Evolutionary conservation across 2,113 vertebrate species (phyloP).

Genomic region (Oreochromis aureus): DNA sequence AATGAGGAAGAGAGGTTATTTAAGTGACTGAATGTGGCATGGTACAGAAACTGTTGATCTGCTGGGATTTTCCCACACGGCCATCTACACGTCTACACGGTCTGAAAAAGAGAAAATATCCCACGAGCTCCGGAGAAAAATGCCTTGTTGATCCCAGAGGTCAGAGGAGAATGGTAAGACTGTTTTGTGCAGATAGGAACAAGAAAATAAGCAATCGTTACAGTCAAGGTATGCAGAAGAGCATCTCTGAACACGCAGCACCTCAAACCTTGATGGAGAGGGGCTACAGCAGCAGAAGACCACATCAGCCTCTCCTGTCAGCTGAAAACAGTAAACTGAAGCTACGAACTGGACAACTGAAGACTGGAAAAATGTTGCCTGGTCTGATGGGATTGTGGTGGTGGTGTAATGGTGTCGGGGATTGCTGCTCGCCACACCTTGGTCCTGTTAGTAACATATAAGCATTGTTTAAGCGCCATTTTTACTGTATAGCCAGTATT

Average conservation of each 20-base stretch:
- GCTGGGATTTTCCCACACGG: not conserved
- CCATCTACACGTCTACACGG: not conserved
- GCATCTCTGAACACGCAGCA: not conserved
- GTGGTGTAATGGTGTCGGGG: not conserved
- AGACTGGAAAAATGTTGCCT: not conserved
- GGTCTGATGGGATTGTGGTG: not conserved
- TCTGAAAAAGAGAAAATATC: not conserved
- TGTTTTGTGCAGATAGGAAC: not conserved
- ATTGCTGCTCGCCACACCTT: not conserved
- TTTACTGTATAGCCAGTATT: not conserved
- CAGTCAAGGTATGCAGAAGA: not conserved
- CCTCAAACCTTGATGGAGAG: not conserved
- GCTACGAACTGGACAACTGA: not conserved
- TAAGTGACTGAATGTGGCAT: not conserved
- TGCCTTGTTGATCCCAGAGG: not conserved
- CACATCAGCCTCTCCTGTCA: not conserved
- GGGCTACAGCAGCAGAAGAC: not conserved
- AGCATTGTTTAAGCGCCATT: not conserved
- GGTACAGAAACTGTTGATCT: not conserved
- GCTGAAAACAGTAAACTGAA: not conserved
- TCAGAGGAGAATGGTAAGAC: not conserved
- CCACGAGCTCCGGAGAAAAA: not conserved
- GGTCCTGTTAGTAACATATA: not conserved
- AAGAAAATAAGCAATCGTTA: not conserved
- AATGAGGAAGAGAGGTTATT: not conserved